These are phyloP conservation scores for Schizothorax lantsangensis DNA, from an alignment of 2,797 vertebrate genomes.

Conservation along the genomic window DNA sequence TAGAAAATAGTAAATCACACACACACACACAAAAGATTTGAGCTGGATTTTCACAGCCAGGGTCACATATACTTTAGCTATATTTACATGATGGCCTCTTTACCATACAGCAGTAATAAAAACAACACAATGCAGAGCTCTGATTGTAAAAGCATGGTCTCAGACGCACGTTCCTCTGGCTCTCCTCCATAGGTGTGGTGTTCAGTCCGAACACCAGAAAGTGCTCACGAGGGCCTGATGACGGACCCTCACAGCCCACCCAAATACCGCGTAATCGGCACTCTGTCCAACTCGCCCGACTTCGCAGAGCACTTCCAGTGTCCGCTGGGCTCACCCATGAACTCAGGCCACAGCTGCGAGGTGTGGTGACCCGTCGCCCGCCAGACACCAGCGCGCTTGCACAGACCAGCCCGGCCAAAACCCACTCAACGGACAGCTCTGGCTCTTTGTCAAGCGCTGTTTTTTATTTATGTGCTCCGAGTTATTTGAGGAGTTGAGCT, in stretches of 20 bases:
- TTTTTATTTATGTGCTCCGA: slow-evolving; percentile 49
- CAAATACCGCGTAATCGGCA: slow-evolving; percentile 92
- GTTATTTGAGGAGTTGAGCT: slow-evolving; percentile 34
- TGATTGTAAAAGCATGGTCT: neutral
- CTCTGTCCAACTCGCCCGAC: slow-evolving; percentile 94
- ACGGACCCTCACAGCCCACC: slow-evolving; percentile 97
- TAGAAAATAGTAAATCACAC: too few relatives aligned
- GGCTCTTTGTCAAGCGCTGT: slow-evolving; percentile 52
- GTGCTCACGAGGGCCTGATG: slow-evolving; percentile 94
- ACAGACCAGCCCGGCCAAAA: slow-evolving; percentile 41
- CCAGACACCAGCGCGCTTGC: slow-evolving; percentile 11
- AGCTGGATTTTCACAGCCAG: too few relatives aligned
- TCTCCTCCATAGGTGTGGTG: slow-evolving; percentile 89
- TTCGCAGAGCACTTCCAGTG: slow-evolving; percentile 91
- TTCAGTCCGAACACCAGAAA: slow-evolving; percentile 94
- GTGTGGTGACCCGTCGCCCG: slow-evolving; percentile 84
- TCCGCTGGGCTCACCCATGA: slow-evolving; percentile 89
- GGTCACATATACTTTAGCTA: neutral
- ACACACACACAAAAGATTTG: too few relatives aligned
- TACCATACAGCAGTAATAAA: neutral
- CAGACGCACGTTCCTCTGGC: neutral
- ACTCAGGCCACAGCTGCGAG: slow-evolving; percentile 91
- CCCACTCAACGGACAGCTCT: slow-evolving; percentile 20
- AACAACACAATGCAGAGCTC: neutral
- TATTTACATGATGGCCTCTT: neutral